These are phyloP conservation scores for Synanthedon vespiformis DNA, from an alignment of 2,888 invertebrate species.

Conservation along the genomic window DNA sequence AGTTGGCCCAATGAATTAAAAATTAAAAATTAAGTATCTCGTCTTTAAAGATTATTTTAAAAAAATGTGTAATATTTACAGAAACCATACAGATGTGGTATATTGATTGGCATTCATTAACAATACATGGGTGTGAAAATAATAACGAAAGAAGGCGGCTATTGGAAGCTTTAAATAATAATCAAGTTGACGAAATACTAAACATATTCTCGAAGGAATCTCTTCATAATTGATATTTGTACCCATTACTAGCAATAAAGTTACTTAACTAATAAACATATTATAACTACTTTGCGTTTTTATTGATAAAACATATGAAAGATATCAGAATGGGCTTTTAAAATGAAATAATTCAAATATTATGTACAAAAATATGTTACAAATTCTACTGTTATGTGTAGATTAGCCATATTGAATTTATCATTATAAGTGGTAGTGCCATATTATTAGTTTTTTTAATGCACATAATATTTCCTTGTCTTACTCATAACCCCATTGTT, in stretches of 20 bases:
- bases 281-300: not conserved
- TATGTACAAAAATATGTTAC: too few species aligned
- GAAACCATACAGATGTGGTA: slow-evolving; percentile 49
- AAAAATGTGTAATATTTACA: slow-evolving; percentile 16
- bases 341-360: too few species aligned
- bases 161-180: slow-evolving; percentile 25
- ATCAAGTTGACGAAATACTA: slow-evolving; percentile 25
- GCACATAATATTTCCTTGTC: too few species aligned
- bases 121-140: slow-evolving; percentile 23
- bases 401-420: too few species aligned
- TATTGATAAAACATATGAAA: not conserved
- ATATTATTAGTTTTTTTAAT: too few species aligned
- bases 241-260: not conserved
- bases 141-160: slow-evolving; percentile 24
- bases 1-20: too few species aligned
- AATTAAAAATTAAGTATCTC: too few species aligned
- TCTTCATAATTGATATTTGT: not conserved
- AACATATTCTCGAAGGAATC: slow-evolving; percentile 24
- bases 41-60: too few species aligned
- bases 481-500: too few species aligned
- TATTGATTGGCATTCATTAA: slow-evolving; percentile 36
- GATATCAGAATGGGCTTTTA: not conserved
- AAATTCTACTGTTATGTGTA: too few species aligned
- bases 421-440: too few species aligned
- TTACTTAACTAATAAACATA: not conserved